These are phyloP conservation scores for Hydropotes inermis DNA, from an alignment of 2,113 vertebrate genomes.

Conservation along the genomic window DNA sequence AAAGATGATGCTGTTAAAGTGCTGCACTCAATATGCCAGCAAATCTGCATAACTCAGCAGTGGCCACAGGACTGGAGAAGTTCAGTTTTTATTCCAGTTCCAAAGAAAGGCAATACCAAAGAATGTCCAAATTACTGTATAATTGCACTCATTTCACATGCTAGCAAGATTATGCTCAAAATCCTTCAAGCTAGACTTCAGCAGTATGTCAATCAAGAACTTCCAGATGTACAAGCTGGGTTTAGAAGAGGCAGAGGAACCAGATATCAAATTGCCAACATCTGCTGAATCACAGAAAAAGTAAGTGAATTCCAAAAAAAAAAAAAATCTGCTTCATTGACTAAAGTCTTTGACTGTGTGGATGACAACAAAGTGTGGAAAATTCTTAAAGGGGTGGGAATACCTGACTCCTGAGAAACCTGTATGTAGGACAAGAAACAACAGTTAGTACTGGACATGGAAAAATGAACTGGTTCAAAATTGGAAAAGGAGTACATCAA, in stretches of 20 bases:
- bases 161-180: background rate
- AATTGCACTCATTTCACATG: background rate
- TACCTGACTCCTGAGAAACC: background rate
- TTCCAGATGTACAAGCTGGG: background rate
- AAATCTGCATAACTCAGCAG: background rate
- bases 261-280: background rate
- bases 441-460: background rate
- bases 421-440: background rate
- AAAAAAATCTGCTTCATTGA: background rate
- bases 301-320: background rate
- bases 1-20: background rate
- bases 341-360: background rate
- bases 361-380: background rate
- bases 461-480: background rate
- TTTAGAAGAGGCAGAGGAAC: background rate
- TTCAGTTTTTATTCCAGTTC: background rate
- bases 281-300: background rate
- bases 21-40: background rate
- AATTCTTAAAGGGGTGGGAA: background rate
- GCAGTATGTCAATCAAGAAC: fast-evolving
- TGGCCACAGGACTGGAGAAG: background rate
- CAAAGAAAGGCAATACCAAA: background rate
- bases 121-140: background rate
- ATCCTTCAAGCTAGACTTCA: background rate
- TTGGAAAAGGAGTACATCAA: background rate